phyloP scores from a whole-genome alignment of 2,113 vertebrate species.

The Rafetus swinhoei region DNA sequence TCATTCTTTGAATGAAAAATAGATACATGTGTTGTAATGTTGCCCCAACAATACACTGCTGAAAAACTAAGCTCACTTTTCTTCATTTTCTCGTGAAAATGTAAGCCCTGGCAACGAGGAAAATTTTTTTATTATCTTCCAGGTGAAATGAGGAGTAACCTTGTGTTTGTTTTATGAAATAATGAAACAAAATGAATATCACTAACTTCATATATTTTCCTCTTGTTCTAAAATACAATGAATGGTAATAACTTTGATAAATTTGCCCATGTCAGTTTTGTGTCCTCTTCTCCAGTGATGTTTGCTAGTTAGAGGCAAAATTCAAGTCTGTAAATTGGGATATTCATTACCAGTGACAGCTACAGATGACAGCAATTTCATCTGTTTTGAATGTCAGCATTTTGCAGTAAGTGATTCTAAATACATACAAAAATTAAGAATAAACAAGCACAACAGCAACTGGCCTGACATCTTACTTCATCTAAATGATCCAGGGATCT shows the following conservation, averaged over 20 bases:
- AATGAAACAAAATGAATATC: constrained; percentile 56
- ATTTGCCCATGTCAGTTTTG: constrained; percentile 30
- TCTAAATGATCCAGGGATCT: constrained; percentile 6
- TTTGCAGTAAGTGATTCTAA: constrained; percentile 54
- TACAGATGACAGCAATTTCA: constrained; percentile 70
- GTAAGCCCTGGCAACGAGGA: constrained; percentile 31
- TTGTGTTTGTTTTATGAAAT: constrained; percentile 71
- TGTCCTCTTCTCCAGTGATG: constrained; percentile 47
- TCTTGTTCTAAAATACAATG: constrained; percentile 61
- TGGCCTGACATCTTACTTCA: constrained; percentile 13
- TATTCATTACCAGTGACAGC: constrained; percentile 76
- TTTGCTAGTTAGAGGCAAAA: constrained; percentile 19
- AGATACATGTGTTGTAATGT: background rate
- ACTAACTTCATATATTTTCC: constrained; percentile 59
- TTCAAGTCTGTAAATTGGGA: constrained; percentile 67
- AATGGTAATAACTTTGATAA: constrained; percentile 64
- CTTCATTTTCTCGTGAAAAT: constrained; percentile 68
- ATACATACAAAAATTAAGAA: constrained; percentile 55
- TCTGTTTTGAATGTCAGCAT: constrained; percentile 69
- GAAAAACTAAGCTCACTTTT: constrained; percentile 64
- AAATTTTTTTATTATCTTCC: constrained; percentile 62
- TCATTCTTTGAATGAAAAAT: constrained; percentile 22
- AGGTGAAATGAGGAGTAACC: constrained; percentile 34
- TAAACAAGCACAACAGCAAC: constrained; percentile 37
- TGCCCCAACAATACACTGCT: constrained; percentile 59